Percentiles rank a stretch among this genome's conserved stretches.
phyloP scores from a whole-genome alignment of 2,888 invertebrate genomes.

The Eilema sororculum region DNA sequence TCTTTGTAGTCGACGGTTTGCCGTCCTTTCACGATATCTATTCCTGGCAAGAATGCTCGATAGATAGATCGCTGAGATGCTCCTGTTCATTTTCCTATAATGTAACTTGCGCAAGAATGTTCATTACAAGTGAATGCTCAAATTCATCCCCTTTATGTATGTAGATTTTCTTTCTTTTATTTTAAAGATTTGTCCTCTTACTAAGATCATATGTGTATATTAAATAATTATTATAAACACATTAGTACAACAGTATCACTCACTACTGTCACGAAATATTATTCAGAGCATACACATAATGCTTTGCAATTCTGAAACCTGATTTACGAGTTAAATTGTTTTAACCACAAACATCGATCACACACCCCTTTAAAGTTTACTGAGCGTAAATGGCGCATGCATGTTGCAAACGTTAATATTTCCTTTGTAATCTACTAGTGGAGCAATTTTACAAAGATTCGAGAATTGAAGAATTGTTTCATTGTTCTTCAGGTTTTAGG shows the following conservation, averaged over 20 bases:
- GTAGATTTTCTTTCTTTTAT: background rate
- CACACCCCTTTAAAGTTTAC: constrained; percentile 26
- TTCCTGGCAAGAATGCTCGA: no score
- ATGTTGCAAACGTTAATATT: constrained; percentile 35
- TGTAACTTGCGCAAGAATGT: no score
- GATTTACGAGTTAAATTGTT: constrained; percentile 39
- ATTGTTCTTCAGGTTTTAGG: background rate
- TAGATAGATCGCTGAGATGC: no score
- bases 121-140: no score
- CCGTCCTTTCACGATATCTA: no score
- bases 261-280: constrained; percentile 30
- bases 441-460: constrained; percentile 19
- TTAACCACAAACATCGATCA: constrained; percentile 31
- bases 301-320: constrained; percentile 27
- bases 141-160: background rate
- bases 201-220: background rate
- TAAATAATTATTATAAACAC: constrained; percentile 4
- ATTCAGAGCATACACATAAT: constrained; percentile 25
- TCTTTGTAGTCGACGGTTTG: no score
- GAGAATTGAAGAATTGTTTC: constrained; percentile 16
- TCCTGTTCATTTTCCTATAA: no score
- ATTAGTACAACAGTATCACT: constrained; percentile 21
- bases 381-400: constrained; percentile 29
- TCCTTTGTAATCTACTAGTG: constrained; percentile 29
- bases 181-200: background rate